phyloP scores from a whole-genome alignment of 2,888 invertebrate species.

The Epinotia nisella region DNA sequence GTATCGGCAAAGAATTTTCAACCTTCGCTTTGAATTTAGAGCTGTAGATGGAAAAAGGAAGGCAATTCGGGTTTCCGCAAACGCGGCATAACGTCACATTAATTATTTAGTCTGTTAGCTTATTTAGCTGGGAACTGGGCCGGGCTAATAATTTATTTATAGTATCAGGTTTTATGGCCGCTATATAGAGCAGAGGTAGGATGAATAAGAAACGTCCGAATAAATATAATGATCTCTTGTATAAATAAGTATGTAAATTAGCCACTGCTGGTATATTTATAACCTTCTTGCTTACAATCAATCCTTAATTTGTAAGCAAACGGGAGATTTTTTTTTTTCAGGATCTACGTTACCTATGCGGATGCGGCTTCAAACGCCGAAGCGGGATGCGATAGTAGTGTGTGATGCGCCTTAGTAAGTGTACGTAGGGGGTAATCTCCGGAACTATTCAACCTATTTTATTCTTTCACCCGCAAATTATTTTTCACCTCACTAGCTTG shows the following conservation, averaged over 20 bases:
- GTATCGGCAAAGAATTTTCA: not conserved
- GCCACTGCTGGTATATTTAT: too few relatives aligned
- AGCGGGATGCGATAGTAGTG: too few relatives aligned
- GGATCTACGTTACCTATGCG: too few relatives aligned
- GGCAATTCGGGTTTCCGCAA: conserved; percentile 2
- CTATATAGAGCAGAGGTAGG: not conserved
- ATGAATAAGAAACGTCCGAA: not conserved
- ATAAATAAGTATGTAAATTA: not conserved
- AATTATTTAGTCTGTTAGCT: conserved; percentile 20
- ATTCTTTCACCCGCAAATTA: too few relatives aligned
- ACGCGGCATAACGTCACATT: not conserved
- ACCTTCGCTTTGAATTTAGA: conserved; percentile 7
- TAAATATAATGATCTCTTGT: not conserved
- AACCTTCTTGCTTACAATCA: too few relatives aligned
- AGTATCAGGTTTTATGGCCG: conserved; percentile 18
- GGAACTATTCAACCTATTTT: too few relatives aligned
- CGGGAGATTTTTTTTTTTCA: too few relatives aligned
- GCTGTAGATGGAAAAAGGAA: not conserved
- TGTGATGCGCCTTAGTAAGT: too few relatives aligned
- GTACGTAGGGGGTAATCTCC: too few relatives aligned
- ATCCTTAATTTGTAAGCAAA: too few relatives aligned
- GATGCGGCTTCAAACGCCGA: too few relatives aligned
- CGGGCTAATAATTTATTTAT: conserved; percentile 17
- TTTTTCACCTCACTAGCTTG: too few relatives aligned
- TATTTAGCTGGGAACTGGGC: conserved; percentile 3